Conservation (phyloP, 2,797 vertebrate species). For the Prunella strophiata region DNA sequence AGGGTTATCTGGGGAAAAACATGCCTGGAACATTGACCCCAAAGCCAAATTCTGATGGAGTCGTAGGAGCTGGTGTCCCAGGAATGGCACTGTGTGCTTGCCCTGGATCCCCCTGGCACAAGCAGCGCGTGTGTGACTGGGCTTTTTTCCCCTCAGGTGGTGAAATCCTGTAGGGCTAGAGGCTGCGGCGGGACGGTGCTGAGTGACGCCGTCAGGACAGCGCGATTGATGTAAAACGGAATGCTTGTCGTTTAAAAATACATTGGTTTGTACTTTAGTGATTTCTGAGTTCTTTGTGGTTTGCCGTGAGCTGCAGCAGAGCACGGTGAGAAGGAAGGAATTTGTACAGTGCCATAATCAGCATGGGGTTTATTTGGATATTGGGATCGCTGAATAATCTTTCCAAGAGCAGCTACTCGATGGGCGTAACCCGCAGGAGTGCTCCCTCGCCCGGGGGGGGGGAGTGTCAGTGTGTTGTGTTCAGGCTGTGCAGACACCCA, state of each 20-base stretch:
- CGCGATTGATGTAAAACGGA: not conserved
- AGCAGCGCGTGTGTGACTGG: fast-evolving
- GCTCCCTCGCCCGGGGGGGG: fast-evolving
- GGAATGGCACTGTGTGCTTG: not conserved
- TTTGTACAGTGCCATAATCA: no score
- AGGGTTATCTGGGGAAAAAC: not conserved
- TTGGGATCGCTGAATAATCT: not conserved
- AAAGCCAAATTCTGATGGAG: not conserved
- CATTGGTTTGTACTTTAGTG: not conserved
- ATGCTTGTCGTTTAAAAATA: not conserved
- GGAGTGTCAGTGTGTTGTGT: fast-evolving
- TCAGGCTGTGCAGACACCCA: no score
- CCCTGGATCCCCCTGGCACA: not conserved
- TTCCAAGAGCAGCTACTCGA: fast-evolving
- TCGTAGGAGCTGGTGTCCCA: fast-evolving
- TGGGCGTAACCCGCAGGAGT: no score
- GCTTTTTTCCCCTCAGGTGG: fast-evolving
- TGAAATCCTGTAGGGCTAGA: not conserved
- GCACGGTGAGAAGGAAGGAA: no score
- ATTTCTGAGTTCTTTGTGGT: not conserved
- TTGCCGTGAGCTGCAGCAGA: not conserved
- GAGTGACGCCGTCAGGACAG: not conserved
- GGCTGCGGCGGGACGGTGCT: not conserved
- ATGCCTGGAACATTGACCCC: not conserved
- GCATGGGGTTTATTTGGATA: no score